A percentile compares a stretch with the other conserved stretches of the same genome.
These are phyloP conservation scores for Drosophila trapezifrons DNA, from an alignment of 1,140 invertebrate species.

Conservation along the genomic window DNA sequence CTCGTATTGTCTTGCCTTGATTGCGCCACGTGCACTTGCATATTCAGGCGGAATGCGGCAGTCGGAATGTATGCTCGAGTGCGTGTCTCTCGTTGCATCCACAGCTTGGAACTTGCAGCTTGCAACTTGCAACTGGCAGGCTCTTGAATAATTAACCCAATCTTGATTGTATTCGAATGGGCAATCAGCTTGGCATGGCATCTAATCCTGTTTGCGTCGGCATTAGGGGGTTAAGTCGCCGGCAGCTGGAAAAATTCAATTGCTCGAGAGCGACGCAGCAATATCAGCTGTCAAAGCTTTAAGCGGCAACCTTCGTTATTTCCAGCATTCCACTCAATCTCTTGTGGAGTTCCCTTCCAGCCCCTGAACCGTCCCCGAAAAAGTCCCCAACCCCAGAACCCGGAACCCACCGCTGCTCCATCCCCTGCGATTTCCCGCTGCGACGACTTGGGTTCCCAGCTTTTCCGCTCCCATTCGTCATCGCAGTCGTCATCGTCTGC, in stretches of 20 bases:
- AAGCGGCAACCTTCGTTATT: conserved; percentile 56
- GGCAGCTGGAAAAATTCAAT: conserved; percentile 46
- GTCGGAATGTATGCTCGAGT: conserved; percentile 20
- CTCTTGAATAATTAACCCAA: conserved; percentile 48
- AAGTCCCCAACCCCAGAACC: background rate
- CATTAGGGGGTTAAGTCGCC: conserved; percentile 36
- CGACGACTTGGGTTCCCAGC: conserved; percentile 3
- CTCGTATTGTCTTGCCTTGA: conserved; percentile 36
- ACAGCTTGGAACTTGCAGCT: background rate
- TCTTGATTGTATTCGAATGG: conserved; percentile 46
- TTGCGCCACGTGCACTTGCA: conserved; percentile 40
- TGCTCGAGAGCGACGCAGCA: conserved; percentile 20
- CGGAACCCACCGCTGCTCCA: background rate
- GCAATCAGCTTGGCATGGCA: conserved; percentile 39
- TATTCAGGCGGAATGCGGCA: conserved; percentile 29
- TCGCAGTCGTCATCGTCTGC: conserved; percentile 32
- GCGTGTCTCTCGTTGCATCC: background rate
- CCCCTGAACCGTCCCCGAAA: background rate
- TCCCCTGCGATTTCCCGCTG: conserved; percentile 7
- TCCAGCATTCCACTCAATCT: conserved; percentile 56
- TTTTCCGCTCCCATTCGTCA: conserved; percentile 44
- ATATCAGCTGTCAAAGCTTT: conserved; percentile 57
- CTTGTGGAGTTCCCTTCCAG: conserved; percentile 31
- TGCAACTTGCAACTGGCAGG: conserved; percentile 5
- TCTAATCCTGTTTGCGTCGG: conserved; percentile 42